Conservation (phyloP, 1,140 invertebrate species). For the Calliopsis andreniformis region DNA sequence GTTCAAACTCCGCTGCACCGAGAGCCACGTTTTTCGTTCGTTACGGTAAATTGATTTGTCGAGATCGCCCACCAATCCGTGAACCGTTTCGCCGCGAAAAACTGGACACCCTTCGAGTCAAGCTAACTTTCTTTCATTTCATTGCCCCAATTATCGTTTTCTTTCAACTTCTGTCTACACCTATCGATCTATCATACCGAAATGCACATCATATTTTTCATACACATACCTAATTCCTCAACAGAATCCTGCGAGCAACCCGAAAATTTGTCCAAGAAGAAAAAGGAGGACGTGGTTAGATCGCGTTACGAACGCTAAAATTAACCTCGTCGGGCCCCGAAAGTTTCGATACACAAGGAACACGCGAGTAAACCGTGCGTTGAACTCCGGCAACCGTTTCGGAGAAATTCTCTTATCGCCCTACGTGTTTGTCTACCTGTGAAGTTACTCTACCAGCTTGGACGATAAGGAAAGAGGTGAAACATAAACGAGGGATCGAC, state of each 20-base stretch:
- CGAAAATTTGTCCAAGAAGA: no score
- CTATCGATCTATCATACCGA: no score
- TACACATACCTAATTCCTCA: no score
- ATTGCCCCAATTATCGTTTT: no score
- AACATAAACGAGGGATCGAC: background rate
- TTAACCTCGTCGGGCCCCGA: constrained; percentile 18
- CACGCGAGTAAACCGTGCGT: background rate
- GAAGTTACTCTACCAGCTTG: constrained; percentile 5
- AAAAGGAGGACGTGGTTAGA: background rate
- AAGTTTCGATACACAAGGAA: background rate
- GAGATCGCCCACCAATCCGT: constrained; percentile 5
- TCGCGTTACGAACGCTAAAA: constrained; percentile 32
- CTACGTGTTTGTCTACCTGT: constrained; percentile 6
- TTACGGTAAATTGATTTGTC: constrained; percentile 23
- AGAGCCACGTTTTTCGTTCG: constrained; percentile 4
- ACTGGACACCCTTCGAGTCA: background rate
- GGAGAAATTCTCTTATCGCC: constrained; percentile 27
- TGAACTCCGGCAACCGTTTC: background rate
- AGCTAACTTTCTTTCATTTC: no score
- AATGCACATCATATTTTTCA: no score
- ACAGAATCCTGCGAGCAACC: no score
- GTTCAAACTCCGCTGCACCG: background rate
- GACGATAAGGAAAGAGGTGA: constrained; percentile 26
- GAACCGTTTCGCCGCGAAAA: background rate
- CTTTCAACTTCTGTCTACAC: no score